phyloP scores from a whole-genome alignment of 2,113 vertebrate genomes.

The Chloebia gouldiae region DNA sequence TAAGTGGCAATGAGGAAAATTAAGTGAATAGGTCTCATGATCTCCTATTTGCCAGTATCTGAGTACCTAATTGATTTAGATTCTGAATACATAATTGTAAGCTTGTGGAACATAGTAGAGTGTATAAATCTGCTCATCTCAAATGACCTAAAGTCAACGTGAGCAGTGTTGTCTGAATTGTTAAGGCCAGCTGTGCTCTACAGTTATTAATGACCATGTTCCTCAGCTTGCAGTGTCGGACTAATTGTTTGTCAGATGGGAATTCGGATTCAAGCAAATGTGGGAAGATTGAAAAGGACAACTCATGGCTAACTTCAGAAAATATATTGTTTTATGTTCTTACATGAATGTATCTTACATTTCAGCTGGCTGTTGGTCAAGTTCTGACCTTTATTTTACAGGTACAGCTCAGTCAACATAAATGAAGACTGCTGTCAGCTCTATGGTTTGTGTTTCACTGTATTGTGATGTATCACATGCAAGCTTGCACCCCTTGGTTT shows the following conservation, averaged over 20 bases:
- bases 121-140: neutral
- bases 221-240: neutral
- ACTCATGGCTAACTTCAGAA: neutral
- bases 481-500: neutral
- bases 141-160: neutral
- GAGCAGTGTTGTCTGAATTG: neutral
- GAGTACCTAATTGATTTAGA: constrained; percentile 25
- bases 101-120: neutral
- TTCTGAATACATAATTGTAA: neutral
- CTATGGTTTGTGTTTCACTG: rapidly evolving
- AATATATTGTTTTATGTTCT: neutral
- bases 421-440: neutral
- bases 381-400: neutral
- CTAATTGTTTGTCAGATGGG: neutral
- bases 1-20: constrained; percentile 22
- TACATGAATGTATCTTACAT: neutral
- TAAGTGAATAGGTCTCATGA: constrained; percentile 1
- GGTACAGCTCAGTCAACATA: neutral
- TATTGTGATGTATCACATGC: neutral
- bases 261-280: neutral
- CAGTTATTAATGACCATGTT: neutral
- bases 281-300: neutral
- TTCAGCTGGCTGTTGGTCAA: neutral
- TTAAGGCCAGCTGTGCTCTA: neutral
- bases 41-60: neutral